A percentile compares a stretch with the other conserved stretches of the same genome.
phyloP scores from a whole-genome alignment of 2,888 invertebrate species.

The Hemicrepidius hirtus region DNA sequence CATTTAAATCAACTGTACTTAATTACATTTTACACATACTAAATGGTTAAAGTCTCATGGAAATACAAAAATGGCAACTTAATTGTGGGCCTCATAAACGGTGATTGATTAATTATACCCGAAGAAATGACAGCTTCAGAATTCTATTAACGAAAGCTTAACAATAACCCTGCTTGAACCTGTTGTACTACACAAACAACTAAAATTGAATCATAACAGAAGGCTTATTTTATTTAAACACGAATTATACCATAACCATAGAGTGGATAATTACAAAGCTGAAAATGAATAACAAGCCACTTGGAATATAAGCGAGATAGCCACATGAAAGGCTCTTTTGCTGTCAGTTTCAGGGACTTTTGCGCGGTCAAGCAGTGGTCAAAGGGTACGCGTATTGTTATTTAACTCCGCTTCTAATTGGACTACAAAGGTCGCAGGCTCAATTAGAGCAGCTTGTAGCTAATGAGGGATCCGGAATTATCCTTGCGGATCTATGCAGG shows the following conservation, averaged over 20 bases:
- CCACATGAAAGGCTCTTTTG: slow-evolving; percentile 56
- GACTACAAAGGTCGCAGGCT: slow-evolving; percentile 56
- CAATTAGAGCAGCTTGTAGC: slow-evolving; percentile 55
- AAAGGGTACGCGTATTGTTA: slow-evolving; percentile 59
- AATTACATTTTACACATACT: slow-evolving; percentile 59
- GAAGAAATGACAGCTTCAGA: slow-evolving; percentile 57
- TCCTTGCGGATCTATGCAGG: slow-evolving; percentile 44
- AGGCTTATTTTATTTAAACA: slow-evolving; percentile 47
- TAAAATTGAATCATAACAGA: slow-evolving; percentile 49
- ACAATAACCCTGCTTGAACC: slow-evolving; percentile 46
- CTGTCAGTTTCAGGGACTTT: slow-evolving; percentile 58
- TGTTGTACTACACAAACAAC: slow-evolving; percentile 44
- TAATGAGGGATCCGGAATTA: slow-evolving; percentile 55
- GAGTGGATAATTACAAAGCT: slow-evolving; percentile 51
- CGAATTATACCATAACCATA: slow-evolving; percentile 46
- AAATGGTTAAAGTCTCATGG: slow-evolving; percentile 51
- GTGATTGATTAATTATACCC: slow-evolving; percentile 65
- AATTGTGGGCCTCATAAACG: slow-evolving; percentile 60
- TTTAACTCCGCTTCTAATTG: slow-evolving; percentile 58
- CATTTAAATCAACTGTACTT: slow-evolving; percentile 51
- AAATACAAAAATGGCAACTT: slow-evolving; percentile 60
- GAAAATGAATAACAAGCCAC: slow-evolving; percentile 51
- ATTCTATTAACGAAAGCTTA: slow-evolving; percentile 60
- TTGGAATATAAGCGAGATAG: slow-evolving; percentile 47
- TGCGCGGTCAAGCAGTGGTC: slow-evolving; percentile 56